Evolutionary conservation across 2,113 vertebrate genomes (phyloP).

Genomic region (Gnathonemus longibarbis): DNA sequence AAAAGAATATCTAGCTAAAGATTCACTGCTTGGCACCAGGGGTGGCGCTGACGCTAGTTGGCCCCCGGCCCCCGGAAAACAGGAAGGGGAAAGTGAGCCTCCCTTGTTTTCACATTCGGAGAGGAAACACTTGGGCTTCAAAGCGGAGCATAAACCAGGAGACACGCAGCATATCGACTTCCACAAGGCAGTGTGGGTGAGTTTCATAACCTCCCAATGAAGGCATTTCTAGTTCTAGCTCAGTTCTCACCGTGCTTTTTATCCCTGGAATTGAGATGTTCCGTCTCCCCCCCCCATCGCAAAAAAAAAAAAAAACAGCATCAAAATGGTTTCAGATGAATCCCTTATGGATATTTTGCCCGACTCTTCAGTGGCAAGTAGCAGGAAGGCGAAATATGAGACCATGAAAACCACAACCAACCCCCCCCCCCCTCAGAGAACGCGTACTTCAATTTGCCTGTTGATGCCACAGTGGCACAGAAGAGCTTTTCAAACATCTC

Average conservation of each 20-base stretch:
- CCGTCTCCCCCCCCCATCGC: not conserved
- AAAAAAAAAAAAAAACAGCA: not conserved
- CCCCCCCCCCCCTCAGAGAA: not conserved
- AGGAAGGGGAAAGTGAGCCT: constrained; percentile 18
- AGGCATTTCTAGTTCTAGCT: not conserved
- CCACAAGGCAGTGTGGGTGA: not conserved
- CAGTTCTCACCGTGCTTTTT: not conserved
- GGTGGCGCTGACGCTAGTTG: not conserved
- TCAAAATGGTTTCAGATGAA: not conserved
- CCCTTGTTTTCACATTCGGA: constrained; percentile 14
- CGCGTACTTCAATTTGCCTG: not conserved
- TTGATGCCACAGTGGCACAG: not conserved
- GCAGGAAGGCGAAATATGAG: not conserved
- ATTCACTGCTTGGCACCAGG: not conserved
- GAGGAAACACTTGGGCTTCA: constrained; percentile 13
- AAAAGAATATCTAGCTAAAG: not conserved
- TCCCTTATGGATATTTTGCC: not conserved
- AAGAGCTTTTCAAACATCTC: not conserved
- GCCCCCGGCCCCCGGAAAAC: not conserved
- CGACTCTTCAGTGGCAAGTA: not conserved
- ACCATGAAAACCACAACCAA: not conserved
- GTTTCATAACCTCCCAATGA: not conserved
- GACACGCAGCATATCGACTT: not conserved
- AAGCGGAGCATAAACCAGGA: constrained; percentile 3
- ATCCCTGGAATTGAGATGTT: not conserved